Percentiles rank a stretch among this genome's conserved stretches.
These are phyloP conservation scores for pig (Sus scrofa) DNA, from an alignment of 2,113 vertebrate genomes.

Conservation along the genomic window DNA sequence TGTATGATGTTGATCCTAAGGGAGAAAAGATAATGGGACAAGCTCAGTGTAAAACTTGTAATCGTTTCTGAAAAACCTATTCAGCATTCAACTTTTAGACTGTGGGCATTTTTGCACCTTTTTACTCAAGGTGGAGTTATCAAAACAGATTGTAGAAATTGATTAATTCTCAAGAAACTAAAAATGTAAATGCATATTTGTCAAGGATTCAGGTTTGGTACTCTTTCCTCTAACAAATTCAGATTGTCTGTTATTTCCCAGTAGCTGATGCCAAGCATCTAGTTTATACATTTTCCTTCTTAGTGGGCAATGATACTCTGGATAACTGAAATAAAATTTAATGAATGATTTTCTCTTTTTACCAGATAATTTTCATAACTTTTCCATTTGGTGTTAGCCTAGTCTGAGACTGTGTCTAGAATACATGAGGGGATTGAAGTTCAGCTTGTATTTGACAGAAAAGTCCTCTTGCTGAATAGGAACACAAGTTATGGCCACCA, in stretches of 20 bases:
- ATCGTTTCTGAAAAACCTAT: background rate
- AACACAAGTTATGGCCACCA: conserved; percentile 56
- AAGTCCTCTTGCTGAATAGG: conserved; percentile 38
- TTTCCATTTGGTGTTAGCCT: conserved; percentile 21
- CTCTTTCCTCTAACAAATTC: background rate
- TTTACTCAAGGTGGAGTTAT: background rate
- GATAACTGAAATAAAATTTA: background rate
- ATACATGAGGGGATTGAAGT: background rate
- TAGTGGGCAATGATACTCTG: background rate
- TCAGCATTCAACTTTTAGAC: background rate
- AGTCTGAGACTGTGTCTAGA: background rate
- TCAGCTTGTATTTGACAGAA: conserved; percentile 53
- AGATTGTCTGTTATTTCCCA: background rate
- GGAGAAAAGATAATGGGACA: background rate
- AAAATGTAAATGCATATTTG: conserved; percentile 32
- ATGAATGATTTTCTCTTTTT: background rate
- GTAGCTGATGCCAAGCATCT: background rate
- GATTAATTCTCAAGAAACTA: conserved; percentile 30
- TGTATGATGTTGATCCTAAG: background rate
- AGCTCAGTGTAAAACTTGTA: background rate
- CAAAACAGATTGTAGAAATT: conserved; percentile 50
- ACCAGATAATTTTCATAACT: conserved; percentile 5
- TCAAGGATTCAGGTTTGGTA: conserved; percentile 22
- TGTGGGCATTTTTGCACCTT: background rate
- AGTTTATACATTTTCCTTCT: background rate